Percentiles rank a stretch among this genome's conserved stretches.
These are phyloP conservation scores for Synanthedon vespiformis DNA, from an alignment of 2,888 invertebrate genomes.

Conservation along the genomic window DNA sequence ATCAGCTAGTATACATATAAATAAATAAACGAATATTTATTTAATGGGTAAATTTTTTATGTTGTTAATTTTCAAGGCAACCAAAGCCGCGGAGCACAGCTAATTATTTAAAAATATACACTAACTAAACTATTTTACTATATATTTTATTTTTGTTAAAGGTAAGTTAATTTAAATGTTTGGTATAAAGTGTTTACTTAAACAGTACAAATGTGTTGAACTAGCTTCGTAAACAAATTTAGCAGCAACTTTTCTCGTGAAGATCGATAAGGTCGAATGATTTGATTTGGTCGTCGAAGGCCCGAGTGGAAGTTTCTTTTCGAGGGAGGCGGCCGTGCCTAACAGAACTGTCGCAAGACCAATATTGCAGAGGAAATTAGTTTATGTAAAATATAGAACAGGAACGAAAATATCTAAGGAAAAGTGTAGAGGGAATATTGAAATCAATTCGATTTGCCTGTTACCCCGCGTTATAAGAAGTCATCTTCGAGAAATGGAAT, in stretches of 20 bases:
- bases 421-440: slow-evolving; percentile 55
- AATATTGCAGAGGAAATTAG: slow-evolving; percentile 70
- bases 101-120: too few species aligned
- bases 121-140: too few species aligned
- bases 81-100: too few species aligned
- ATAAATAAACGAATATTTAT: too few species aligned
- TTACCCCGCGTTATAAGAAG: slow-evolving; percentile 34
- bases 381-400: slow-evolving; percentile 70
- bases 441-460: slow-evolving; percentile 52
- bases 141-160: too few species aligned
- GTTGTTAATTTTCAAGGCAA: too few species aligned
- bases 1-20: too few species aligned
- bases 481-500: slow-evolving; percentile 28
- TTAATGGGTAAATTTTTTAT: too few species aligned
- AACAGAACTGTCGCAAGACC: slow-evolving; percentile 63
- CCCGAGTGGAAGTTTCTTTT: slow-evolving; percentile 56
- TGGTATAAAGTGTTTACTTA: too few species aligned
- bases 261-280: slow-evolving; percentile 64
- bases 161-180: too few species aligned
- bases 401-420: slow-evolving; percentile 59
- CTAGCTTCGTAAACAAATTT: slow-evolving; percentile 46
- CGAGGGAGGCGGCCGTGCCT: slow-evolving; percentile 55
- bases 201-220: not conserved
- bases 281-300: slow-evolving; percentile 63
- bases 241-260: slow-evolving; percentile 53